Percentiles rank a stretch among this genome's conserved stretches.
These are phyloP conservation scores for Burhinus bistriatus DNA, from an alignment of 2,113 vertebrate species.

Conservation along the genomic window DNA sequence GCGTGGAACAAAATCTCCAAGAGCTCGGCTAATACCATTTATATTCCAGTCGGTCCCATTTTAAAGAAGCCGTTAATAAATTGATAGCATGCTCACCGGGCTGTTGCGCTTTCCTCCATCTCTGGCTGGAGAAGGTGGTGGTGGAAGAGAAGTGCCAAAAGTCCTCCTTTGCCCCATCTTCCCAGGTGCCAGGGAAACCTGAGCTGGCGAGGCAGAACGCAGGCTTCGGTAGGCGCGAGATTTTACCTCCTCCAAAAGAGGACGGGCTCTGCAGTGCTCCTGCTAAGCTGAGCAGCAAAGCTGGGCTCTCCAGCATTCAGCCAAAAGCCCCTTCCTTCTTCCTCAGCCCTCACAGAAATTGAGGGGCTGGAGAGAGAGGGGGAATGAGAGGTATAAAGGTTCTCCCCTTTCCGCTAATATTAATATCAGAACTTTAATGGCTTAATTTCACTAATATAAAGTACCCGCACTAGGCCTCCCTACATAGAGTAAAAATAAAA, in stretches of 20 bases:
- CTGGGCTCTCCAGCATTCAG: not conserved
- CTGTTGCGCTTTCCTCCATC: rapidly evolving
- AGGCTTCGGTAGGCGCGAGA: not conserved
- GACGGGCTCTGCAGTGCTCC: not conserved
- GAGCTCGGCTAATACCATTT: not conserved
- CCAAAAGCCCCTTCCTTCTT: not conserved
- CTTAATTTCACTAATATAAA: not conserved
- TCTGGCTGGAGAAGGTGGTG: not conserved
- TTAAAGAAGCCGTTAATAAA: not conserved
- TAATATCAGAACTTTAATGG: not conserved
- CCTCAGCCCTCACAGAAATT: not conserved
- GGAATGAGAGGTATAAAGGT: rapidly evolving
- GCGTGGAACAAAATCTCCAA: not conserved
- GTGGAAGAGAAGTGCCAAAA: not conserved
- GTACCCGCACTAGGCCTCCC: not conserved
- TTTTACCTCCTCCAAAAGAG: not conserved
- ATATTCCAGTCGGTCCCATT: not conserved
- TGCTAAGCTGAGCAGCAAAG: not conserved
- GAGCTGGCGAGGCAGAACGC: not conserved
- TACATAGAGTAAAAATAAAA: not conserved
- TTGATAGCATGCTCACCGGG: not conserved
- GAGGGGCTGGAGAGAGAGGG: not conserved
- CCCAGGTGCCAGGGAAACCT: not conserved
- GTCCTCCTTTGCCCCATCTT: not conserved
- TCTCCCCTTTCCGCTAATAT: not conserved